A percentile compares a stretch with the other conserved stretches of the same genome.
phyloP scores from a whole-genome alignment of 2,797 vertebrate genomes.

The Crocodylus rhombifer region DNA sequence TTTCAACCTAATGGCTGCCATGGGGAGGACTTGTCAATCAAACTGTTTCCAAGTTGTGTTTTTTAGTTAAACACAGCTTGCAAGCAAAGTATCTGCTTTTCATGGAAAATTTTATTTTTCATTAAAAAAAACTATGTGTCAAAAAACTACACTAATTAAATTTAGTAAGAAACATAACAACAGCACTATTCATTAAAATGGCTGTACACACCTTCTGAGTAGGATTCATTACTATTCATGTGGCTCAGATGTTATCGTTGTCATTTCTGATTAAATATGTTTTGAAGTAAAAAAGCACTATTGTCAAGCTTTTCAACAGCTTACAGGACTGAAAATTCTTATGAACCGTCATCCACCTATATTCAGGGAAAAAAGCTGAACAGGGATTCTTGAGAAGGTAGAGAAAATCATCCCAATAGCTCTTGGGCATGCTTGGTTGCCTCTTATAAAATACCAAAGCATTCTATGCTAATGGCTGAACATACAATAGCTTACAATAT shows the following conservation, averaged over 20 bases:
- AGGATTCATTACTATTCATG: background rate
- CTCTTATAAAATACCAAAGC: background rate
- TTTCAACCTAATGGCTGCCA: background rate
- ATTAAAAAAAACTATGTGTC: background rate
- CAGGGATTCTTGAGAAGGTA: fast-evolving
- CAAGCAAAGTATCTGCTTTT: background rate
- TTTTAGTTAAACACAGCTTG: no score
- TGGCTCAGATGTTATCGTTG: background rate
- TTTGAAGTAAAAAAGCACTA: background rate
- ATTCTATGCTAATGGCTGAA: background rate
- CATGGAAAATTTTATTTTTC: background rate
- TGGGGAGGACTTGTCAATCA: background rate
- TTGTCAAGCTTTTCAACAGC: conserved; percentile 12
- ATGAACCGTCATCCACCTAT: background rate
- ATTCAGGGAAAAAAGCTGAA: background rate
- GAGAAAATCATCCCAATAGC: background rate
- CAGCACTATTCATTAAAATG: background rate
- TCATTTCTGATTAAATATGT: background rate
- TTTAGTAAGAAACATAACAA: background rate
- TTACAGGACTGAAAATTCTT: background rate
- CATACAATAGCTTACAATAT: background rate
- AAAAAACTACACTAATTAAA: conserved; percentile 1
- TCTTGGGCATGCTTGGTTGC: background rate
- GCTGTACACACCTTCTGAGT: background rate
- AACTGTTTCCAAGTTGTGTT: no score